Evolutionary conservation across 2,797 vertebrate genomes (phyloP).

Genomic region (Eurystomus glaucurus): DNA sequence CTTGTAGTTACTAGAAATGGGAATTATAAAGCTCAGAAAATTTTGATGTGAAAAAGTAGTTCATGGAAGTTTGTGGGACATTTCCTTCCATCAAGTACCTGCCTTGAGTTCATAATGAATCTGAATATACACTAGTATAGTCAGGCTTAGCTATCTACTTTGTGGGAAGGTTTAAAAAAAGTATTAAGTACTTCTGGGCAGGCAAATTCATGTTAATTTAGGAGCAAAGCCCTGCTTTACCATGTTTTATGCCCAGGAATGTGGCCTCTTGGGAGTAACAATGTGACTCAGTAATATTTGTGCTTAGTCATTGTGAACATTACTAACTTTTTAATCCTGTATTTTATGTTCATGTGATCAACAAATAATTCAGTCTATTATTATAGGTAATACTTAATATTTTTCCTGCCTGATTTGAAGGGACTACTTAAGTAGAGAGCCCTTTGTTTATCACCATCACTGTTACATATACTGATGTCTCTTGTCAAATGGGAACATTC

Average conservation of each 20-base stretch:
- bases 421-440: not conserved
- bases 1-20: not conserved
- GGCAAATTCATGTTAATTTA: not conserved
- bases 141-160: not conserved
- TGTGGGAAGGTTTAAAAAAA: not conserved
- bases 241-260: not conserved
- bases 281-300: not conserved
- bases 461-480: not conserved
- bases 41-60: not conserved
- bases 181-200: not conserved
- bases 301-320: not conserved
- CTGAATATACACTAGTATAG: not conserved
- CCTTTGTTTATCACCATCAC: not conserved
- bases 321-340: not conserved
- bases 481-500: not conserved
- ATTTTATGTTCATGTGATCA: not conserved
- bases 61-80: fast-evolving
- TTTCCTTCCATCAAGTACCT: not conserved
- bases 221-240: not conserved
- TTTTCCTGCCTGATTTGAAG: not conserved
- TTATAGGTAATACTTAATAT: not conserved
- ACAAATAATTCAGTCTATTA: not conserved
- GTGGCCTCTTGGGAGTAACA: not conserved
- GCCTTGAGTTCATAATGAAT: not conserved
- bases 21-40: not conserved